Evolutionary conservation across 2,113 vertebrate genomes (phyloP).

Genomic region (Odocoileus virginianus): DNA sequence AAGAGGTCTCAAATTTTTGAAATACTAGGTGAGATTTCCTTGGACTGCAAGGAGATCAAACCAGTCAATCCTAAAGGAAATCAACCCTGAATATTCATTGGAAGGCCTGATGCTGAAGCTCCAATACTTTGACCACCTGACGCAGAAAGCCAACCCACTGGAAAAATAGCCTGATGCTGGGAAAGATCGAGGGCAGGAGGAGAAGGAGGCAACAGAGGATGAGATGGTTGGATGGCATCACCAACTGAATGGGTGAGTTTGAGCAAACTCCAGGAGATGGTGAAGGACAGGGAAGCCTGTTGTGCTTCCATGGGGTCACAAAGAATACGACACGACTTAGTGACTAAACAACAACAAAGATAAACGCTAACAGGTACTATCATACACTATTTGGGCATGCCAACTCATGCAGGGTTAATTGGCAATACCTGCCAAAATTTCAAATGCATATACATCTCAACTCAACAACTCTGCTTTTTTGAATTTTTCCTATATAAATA

Average conservation of each 20-base stretch:
- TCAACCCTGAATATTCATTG: not conserved
- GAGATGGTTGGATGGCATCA: not conserved
- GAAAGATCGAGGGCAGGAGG: not conserved
- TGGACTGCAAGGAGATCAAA: not conserved
- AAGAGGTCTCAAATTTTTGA: constrained; percentile 1
- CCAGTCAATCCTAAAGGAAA: not conserved
- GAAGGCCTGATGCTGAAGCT: not conserved
- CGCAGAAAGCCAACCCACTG: not conserved
- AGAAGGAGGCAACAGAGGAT: not conserved
- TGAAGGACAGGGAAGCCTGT: not conserved
- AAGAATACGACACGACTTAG: not conserved
- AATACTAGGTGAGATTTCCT: not conserved
- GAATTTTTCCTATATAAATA: constrained; percentile 10
- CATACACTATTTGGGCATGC: not conserved
- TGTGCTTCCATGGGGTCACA: not conserved
- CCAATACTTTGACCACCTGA: not conserved
- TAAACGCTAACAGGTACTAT: not conserved
- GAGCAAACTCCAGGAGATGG: not conserved
- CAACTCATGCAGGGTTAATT: not conserved
- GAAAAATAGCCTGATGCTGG: not conserved
- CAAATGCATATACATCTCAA: not conserved
- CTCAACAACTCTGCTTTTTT: not conserved
- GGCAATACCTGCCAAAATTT: not conserved
- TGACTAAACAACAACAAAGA: not conserved
- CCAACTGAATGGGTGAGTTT: not conserved